phyloP scores from a whole-genome alignment of 2,888 invertebrate genomes.

The Ophraella communa region DNA sequence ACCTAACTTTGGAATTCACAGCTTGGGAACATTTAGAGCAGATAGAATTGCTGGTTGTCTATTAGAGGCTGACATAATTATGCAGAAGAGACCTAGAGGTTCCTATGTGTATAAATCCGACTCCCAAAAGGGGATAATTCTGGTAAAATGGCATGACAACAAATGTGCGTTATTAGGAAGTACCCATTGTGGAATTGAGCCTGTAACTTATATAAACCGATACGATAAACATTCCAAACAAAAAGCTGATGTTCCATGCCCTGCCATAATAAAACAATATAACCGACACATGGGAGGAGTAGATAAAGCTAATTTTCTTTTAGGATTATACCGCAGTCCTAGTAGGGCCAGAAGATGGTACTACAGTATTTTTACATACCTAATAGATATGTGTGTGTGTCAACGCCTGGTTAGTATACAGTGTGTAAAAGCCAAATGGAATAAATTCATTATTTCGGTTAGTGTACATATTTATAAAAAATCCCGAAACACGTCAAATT shows the following conservation, averaged over 20 bases:
- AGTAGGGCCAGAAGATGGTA: constrained; percentile 20
- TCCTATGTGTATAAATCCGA: too few relatives aligned
- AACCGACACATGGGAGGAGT: constrained; percentile 25
- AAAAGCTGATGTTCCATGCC: constrained; percentile 21
- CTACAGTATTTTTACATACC: constrained; percentile 16
- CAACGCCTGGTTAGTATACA: constrained; percentile 23
- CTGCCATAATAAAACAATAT: constrained; percentile 17
- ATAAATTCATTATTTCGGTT: too few relatives aligned
- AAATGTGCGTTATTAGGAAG: constrained; percentile 21
- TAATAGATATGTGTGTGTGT: constrained; percentile 21
- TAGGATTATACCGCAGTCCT: constrained; percentile 20
- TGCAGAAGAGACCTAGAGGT: too few relatives aligned
- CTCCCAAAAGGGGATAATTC: too few relatives aligned
- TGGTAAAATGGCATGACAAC: too few relatives aligned
- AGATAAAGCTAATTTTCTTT: constrained; percentile 20
- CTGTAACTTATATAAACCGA: constrained; percentile 17
- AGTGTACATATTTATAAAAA: too few relatives aligned
- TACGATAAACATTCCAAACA: constrained; percentile 17
- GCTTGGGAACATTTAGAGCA: too few relatives aligned
- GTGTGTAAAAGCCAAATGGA: too few relatives aligned
- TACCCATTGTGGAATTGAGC: constrained; percentile 20
- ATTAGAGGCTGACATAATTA: too few relatives aligned
- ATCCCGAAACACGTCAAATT: too few relatives aligned
- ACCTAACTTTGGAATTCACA: too few relatives aligned
- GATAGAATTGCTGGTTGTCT: too few relatives aligned